A percentile compares a stretch with the other conserved stretches of the same genome.
Conservation (phyloP, 2,888 invertebrate genomes). For the Coleophora flavipennella region DNA sequence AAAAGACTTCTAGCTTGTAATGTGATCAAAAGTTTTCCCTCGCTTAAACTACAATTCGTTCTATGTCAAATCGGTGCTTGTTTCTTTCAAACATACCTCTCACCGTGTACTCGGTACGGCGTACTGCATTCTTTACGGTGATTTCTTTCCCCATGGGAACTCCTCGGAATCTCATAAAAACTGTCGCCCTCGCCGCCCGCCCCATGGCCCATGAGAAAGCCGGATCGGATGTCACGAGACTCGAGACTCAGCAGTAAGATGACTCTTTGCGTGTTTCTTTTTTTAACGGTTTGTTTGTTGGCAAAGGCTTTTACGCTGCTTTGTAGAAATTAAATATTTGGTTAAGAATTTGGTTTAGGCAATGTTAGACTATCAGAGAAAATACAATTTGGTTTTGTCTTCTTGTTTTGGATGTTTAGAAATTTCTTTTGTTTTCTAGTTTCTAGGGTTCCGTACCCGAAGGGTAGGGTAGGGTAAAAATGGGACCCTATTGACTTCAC, state of each 20-base stretch:
- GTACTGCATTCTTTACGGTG: conserved; percentile 38
- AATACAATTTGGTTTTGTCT: too few species aligned
- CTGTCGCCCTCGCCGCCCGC: conserved; percentile 24
- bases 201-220: conserved; percentile 26
- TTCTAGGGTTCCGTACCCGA: too few species aligned
- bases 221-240: conserved; percentile 11
- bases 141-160: conserved; percentile 35
- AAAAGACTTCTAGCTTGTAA: too few species aligned
- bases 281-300: neutral
- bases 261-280: neutral
- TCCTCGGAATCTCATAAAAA: conserved; percentile 34
- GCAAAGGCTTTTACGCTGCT: too few species aligned
- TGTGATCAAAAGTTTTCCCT: neutral
- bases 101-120: too few species aligned
- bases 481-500: too few species aligned
- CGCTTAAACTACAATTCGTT: conserved; percentile 8
- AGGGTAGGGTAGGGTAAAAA: too few species aligned
- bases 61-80: conserved; percentile 9
- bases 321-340: too few species aligned
- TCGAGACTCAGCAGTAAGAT: neutral
- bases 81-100: conserved; percentile 15
- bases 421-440: too few species aligned
- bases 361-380: too few species aligned
- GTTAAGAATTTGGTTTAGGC: too few species aligned
- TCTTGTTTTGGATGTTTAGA: too few species aligned